A percentile compares a stretch with the other conserved stretches of the same genome.
Evolutionary conservation across 2,113 vertebrate species (phyloP).

Genomic region (Balaenoptera acutorostrata): DNA sequence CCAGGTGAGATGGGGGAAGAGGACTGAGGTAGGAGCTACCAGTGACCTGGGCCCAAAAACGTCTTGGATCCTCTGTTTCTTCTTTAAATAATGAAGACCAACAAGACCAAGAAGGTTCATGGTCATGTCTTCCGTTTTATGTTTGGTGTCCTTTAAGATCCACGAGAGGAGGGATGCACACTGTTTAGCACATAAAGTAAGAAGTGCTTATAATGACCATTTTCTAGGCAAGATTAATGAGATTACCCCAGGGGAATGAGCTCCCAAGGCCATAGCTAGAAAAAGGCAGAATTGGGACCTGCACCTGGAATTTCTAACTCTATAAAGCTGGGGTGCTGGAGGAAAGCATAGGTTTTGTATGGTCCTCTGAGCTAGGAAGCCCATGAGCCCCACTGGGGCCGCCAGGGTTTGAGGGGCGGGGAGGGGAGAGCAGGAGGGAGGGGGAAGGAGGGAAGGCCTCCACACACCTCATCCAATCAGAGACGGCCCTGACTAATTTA

Average conservation of each 20-base stretch:
- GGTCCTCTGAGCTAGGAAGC: not conserved
- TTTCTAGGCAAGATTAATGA: not conserved
- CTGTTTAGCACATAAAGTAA: not conserved
- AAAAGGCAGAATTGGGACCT: not conserved
- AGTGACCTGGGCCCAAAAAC: not conserved
- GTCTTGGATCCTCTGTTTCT: not conserved
- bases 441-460: not conserved
- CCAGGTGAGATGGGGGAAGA: not conserved
- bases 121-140: not conserved
- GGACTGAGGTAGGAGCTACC: not conserved
- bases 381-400: fast-evolving
- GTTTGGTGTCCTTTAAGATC: not conserved
- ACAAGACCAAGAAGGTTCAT: not conserved
- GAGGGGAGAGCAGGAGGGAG: not conserved
- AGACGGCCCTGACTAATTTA: not conserved
- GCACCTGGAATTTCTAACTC: not conserved
- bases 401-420: not conserved
- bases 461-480: not conserved
- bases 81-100: not conserved
- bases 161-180: not conserved
- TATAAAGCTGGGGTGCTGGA: not conserved
- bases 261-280: not conserved
- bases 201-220: not conserved
- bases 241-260: not conserved
- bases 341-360: not conserved